phyloP scores from a whole-genome alignment of 2,797 vertebrate species.

The Acipenser transmontanus region DNA sequence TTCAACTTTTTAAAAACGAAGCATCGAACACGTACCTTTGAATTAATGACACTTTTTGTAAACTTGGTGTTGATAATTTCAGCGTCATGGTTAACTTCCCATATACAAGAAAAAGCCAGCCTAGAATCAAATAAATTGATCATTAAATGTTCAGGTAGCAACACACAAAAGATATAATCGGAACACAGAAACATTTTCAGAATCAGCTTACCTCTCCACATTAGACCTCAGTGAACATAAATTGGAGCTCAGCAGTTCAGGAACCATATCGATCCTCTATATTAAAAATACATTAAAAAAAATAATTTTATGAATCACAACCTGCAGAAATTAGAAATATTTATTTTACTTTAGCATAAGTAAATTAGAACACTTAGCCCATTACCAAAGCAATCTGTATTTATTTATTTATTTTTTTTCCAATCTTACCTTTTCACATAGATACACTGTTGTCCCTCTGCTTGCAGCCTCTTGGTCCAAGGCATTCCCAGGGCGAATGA shows the following conservation, averaged over 20 bases:
- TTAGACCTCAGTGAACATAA: constrained; percentile 87
- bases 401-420: no score
- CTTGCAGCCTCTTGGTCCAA: constrained; percentile 87
- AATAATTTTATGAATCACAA: background rate
- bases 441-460: constrained; percentile 92
- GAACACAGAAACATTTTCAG: constrained; percentile 5
- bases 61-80: constrained; percentile 84
- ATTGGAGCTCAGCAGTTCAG: constrained; percentile 93
- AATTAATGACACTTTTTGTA: constrained; percentile 92
- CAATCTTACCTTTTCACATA: constrained; percentile 84
- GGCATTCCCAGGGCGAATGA: constrained; percentile 90
- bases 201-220: constrained; percentile 77
- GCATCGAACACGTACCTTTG: constrained; percentile 69
- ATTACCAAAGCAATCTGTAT: no score
- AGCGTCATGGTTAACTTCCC: constrained; percentile 85
- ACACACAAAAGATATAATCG: constrained; percentile 11
- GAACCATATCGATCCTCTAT: constrained; percentile 99
- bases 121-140: constrained; percentile 39
- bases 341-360: no score
- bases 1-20: background rate
- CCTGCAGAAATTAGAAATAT: background rate
- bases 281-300: constrained; percentile 29
- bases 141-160: background rate
- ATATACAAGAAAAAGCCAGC: constrained; percentile 93
- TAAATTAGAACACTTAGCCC: no score